A percentile compares a stretch with the other conserved stretches of the same genome.
Conservation (phyloP, 2,113 vertebrate genomes). For the Ptilonorhynchus violaceus region DNA sequence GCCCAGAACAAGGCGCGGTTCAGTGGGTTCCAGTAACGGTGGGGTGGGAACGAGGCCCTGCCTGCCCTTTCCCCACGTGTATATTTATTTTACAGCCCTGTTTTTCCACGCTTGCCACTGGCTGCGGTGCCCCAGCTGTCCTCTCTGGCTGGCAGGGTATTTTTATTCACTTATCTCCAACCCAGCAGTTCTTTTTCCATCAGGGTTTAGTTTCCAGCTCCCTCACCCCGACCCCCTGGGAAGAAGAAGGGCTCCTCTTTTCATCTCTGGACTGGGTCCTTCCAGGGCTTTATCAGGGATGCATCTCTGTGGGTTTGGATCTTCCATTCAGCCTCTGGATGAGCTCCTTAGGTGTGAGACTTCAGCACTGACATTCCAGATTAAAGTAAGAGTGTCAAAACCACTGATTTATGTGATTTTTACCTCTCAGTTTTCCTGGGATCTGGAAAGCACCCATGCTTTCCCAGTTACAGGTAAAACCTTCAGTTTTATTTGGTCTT, state of each 20-base stretch:
- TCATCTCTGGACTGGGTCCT: background rate
- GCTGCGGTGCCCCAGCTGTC: slow-evolving; percentile 51
- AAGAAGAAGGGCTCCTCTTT: background rate
- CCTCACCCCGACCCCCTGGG: background rate
- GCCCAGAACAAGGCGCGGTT: background rate
- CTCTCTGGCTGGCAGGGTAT: slow-evolving; percentile 24
- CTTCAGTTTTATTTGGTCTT: background rate
- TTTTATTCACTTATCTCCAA: slow-evolving; percentile 65
- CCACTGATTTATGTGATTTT: background rate
- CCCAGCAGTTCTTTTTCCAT: slow-evolving; percentile 39
- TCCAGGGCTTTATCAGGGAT: background rate
- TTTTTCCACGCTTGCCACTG: slow-evolving; percentile 16
- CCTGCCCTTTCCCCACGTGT: background rate
- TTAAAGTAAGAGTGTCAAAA: background rate
- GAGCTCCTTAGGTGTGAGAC: background rate
- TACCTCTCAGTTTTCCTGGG: background rate
- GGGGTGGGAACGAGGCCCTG: background rate
- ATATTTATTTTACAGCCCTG: slow-evolving; percentile 48
- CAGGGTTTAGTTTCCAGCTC: slow-evolving; percentile 17
- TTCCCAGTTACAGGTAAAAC: background rate
- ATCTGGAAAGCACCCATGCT: background rate
- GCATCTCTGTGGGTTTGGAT: background rate
- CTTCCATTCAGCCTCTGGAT: background rate
- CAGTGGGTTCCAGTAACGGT: background rate
- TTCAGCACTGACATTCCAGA: background rate